Conservation (phyloP, 1,140 invertebrate species). For the Polypedilum pembai region DNA sequence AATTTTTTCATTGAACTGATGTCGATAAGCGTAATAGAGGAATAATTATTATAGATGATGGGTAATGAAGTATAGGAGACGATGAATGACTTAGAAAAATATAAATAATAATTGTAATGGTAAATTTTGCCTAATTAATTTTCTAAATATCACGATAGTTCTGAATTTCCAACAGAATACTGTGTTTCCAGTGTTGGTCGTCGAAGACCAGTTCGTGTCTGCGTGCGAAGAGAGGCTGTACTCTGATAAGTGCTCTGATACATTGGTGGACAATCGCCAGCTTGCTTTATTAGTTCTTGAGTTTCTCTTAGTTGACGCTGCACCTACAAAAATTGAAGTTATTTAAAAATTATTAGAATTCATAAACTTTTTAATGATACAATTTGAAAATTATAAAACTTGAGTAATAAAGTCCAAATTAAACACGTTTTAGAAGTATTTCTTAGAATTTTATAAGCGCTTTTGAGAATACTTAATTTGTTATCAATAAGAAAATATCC, state of each 20-base stretch:
- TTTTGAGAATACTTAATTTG: neutral
- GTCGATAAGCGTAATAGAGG: neutral
- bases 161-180: constrained; percentile 39
- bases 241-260: constrained; percentile 42
- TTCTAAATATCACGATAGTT: constrained; percentile 45
- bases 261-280: constrained; percentile 42
- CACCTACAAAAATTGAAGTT: constrained; percentile 31
- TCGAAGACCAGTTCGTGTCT: constrained; percentile 40
- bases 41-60: constrained; percentile 14
- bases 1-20: neutral
- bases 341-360: too few relatives aligned
- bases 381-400: neutral
- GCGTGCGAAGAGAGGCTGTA: constrained; percentile 42
- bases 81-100: neutral
- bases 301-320: constrained; percentile 43
- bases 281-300: constrained; percentile 42
- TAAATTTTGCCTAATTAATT: constrained; percentile 37
- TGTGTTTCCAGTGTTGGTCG: constrained; percentile 45
- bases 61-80: neutral
- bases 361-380: too few relatives aligned
- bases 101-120: constrained; percentile 1
- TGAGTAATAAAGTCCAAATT: too few relatives aligned
- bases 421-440: neutral
- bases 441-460: neutral
- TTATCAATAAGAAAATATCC: neutral